Conservation (phyloP, 2,113 vertebrate genomes). For the Mesoclemmys tuberculata region DNA sequence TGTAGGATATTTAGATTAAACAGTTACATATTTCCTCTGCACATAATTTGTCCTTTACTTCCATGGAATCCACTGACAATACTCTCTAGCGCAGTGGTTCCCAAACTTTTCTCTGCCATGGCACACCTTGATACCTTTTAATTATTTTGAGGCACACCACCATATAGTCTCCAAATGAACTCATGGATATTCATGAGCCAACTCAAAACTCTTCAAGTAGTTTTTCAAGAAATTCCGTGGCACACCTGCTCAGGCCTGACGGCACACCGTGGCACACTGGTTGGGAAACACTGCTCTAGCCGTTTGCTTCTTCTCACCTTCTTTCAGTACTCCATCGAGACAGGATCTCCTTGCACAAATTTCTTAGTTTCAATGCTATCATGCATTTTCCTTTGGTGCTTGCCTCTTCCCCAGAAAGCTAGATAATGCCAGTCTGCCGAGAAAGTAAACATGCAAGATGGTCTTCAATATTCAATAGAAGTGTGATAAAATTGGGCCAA, state of each 20-base stretch:
- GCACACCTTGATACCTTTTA: too few relatives aligned
- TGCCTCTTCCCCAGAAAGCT: not conserved
- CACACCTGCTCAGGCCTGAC: too few relatives aligned
- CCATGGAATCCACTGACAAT: not conserved
- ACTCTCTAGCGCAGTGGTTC: too few relatives aligned
- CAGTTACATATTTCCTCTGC: not conserved
- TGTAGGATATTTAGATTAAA: conserved; percentile 36
- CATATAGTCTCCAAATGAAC: too few relatives aligned
- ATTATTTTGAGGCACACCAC: too few relatives aligned
- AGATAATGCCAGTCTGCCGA: conserved; percentile 23
- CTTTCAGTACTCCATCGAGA: not conserved
- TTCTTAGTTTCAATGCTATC: not conserved
- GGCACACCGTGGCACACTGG: too few relatives aligned
- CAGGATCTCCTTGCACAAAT: not conserved
- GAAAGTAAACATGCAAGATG: conserved; percentile 35
- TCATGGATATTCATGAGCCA: too few relatives aligned
- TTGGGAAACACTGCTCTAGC: too few relatives aligned
- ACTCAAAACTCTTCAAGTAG: too few relatives aligned
- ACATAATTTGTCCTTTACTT: conserved; percentile 5
- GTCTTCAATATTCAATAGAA: conserved; percentile 1
- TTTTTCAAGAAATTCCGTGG: too few relatives aligned
- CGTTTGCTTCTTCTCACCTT: not conserved
- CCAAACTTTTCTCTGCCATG: too few relatives aligned
- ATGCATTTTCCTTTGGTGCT: not conserved
- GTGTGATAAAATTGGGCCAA: not conserved